phyloP scores from a whole-genome alignment of 2,888 invertebrate species.

The Acleris sparsana region DNA sequence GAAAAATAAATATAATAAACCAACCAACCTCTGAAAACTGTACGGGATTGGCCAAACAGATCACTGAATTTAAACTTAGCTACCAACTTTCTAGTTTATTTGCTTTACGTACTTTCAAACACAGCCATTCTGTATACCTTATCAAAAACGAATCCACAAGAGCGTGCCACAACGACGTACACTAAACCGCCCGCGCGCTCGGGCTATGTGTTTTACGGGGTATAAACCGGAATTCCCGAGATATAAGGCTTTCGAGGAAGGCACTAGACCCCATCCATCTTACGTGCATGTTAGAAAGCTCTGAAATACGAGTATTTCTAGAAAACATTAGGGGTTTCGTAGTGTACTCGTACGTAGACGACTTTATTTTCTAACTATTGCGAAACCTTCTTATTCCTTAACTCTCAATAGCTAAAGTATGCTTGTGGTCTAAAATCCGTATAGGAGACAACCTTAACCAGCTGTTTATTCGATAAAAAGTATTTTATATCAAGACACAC shows the following conservation, averaged over 20 bases:
- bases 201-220: slow-evolving; percentile 19
- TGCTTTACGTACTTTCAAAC: neutral
- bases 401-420: too few species aligned
- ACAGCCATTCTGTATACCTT: neutral
- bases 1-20: too few species aligned
- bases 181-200: neutral
- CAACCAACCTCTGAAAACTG: too few species aligned
- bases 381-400: too few species aligned
- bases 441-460: too few species aligned
- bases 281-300: neutral
- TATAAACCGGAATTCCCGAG: slow-evolving; percentile 20
- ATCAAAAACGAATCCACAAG: neutral
- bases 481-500: too few species aligned
- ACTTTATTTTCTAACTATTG: neutral
- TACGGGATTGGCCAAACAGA: too few species aligned
- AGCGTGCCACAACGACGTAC: neutral
- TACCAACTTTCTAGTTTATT: neutral
- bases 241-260: slow-evolving; percentile 12
- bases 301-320: neutral
- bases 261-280: slow-evolving; percentile 1
- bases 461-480: too few species aligned
- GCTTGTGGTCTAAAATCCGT: too few species aligned
- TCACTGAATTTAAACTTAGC: neutral
- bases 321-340: neutral
- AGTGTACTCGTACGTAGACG: neutral